Conservation (phyloP, 2,113 vertebrate genomes). For the Xenopus borealis region DNA sequence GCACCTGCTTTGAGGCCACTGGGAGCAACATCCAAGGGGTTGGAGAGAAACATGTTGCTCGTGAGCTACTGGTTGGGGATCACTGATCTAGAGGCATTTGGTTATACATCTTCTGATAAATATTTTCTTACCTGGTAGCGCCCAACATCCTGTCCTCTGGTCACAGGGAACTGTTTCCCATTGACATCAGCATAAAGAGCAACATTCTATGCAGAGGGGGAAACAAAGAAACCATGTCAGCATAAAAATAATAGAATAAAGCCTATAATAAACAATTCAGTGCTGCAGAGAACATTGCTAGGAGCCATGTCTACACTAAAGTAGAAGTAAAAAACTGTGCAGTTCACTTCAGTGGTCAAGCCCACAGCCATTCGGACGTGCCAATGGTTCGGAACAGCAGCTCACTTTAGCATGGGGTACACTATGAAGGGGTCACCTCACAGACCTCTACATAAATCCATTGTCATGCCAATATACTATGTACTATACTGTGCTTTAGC, state of each 20-base stretch:
- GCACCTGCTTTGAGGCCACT: no score
- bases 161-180: constrained; percentile 89
- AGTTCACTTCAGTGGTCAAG: constrained; percentile 28
- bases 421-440: constrained; percentile 25
- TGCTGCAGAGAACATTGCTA: no score
- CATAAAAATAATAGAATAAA: no score
- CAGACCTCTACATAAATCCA: constrained; percentile 30
- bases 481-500: no score
- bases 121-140: constrained; percentile 77
- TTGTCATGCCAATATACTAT: constrained; percentile 2
- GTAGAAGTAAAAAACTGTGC: constrained; percentile 2
- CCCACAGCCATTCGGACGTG: constrained; percentile 22
- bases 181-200: constrained; percentile 87
- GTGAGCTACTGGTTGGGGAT: no score
- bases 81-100: no score
- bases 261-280: no score
- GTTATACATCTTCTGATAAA: no score
- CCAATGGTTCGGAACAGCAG: constrained; percentile 36
- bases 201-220: constrained; percentile 68
- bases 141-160: constrained; percentile 86
- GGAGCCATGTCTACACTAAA: no score
- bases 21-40: no score
- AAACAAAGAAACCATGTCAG: no score
- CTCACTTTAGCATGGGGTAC: constrained; percentile 37
- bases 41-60: no score